phyloP scores from a whole-genome alignment of 1,140 invertebrate species.

The Drosophila rufa region DNA sequence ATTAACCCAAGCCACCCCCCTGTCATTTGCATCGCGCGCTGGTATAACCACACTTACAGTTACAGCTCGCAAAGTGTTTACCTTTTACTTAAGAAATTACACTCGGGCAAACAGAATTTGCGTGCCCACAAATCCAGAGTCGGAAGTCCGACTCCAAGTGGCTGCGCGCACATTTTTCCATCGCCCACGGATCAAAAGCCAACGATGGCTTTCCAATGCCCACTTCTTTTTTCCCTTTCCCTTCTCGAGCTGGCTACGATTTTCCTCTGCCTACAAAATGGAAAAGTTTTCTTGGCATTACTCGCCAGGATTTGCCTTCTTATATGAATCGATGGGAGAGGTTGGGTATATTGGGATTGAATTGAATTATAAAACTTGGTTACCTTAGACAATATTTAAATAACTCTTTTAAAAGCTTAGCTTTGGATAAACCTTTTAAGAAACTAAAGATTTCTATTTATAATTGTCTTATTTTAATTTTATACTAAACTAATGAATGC shows the following conservation, averaged over 20 bases:
- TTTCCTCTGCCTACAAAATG: conserved; percentile 65
- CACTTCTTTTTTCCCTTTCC: conserved; percentile 2
- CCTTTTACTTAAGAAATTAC: conserved; percentile 85
- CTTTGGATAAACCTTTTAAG: no score
- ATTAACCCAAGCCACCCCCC: conserved; percentile 7
- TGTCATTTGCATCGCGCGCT: conserved; percentile 71
- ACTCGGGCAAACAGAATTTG: conserved; percentile 82
- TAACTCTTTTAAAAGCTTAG: background rate
- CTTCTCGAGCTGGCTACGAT: background rate
- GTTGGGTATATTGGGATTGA: conserved; percentile 1
- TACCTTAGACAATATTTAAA: background rate
- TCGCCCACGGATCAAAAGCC: conserved; percentile 62
- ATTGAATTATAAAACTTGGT: no score
- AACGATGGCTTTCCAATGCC: conserved; percentile 38
- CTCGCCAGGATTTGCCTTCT: conserved; percentile 33
- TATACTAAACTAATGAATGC: no score
- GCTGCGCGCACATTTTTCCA: conserved; percentile 69
- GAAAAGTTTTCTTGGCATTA: conserved; percentile 73
- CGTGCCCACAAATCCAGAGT: conserved; percentile 47
- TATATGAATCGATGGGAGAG: background rate
- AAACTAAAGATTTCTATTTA: no score
- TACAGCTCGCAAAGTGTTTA: conserved; percentile 79
- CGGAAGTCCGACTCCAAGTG: conserved; percentile 73
- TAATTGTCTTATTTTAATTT: no score
- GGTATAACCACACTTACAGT: conserved; percentile 61